Conservation (phyloP, 2,888 invertebrate species). For the Formica aserva region DNA sequence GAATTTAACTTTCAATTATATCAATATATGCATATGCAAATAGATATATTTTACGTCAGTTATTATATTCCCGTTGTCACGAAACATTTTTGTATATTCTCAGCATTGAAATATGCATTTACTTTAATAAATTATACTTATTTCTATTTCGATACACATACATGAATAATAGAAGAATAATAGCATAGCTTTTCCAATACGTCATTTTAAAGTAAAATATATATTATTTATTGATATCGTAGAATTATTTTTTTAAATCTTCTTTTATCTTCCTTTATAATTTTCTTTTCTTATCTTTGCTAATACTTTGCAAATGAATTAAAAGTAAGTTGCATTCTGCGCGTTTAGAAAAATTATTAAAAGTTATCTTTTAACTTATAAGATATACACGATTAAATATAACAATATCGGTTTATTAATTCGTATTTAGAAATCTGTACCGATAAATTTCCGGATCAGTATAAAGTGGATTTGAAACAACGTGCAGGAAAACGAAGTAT, state of each 20-base stretch:
- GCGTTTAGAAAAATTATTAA: not conserved
- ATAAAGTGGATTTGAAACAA: not conserved
- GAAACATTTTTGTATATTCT: not conserved
- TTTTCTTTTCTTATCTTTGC: not conserved
- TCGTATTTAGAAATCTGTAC: slow-evolving; percentile 5
- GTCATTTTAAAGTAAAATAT: not conserved
- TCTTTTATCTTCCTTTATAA: not conserved
- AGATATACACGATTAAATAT: not conserved
- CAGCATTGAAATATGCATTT: not conserved
- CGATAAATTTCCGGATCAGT: not conserved
- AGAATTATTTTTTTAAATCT: not conserved
- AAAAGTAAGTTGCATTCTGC: not conserved
- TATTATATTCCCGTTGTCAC: not conserved
- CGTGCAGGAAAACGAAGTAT: slow-evolving; percentile 33
- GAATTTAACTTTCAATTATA: not conserved
- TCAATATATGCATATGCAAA: not conserved
- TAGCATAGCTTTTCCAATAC: not conserved
- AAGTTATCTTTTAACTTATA: not conserved
- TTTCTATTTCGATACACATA: not conserved
- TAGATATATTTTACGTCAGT: not conserved
- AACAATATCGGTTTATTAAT: not conserved
- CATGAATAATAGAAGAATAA: not conserved
- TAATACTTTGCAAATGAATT: not conserved
- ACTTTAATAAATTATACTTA: not conserved
- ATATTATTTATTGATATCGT: not conserved